phyloP scores from a whole-genome alignment of 2,113 vertebrate species.

The Gasterosteus nipponicus region DNA sequence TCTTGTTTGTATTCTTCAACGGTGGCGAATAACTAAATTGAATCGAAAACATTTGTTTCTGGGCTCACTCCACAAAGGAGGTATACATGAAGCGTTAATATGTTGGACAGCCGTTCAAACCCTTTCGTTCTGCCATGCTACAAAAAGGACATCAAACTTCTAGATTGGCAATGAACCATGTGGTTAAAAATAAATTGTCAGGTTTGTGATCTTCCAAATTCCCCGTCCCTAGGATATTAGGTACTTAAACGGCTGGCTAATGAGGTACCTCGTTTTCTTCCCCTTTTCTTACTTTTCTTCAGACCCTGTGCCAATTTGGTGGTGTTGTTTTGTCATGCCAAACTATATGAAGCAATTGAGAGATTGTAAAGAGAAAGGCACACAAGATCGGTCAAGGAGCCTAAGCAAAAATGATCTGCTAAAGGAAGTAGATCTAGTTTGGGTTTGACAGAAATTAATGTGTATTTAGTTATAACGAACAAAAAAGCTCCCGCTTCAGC shows the following conservation, averaged over 20 bases:
- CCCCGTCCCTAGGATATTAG: background rate
- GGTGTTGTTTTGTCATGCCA: background rate
- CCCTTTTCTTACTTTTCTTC: constrained; percentile 8
- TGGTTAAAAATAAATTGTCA: background rate
- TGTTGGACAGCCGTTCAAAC: background rate
- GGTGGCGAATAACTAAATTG: too few species aligned
- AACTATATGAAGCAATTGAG: background rate
- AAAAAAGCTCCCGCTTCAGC: background rate
- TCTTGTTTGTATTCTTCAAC: too few species aligned
- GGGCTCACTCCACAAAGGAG: background rate
- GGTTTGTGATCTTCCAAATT: background rate
- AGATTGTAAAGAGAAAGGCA: constrained; percentile 5
- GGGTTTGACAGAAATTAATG: background rate
- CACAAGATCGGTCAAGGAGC: constrained; percentile 1
- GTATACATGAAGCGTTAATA: background rate
- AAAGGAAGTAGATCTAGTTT: background rate
- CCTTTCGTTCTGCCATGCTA: background rate
- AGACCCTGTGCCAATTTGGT: background rate
- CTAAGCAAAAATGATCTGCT: constrained; percentile 20
- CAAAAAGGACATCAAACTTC: background rate
- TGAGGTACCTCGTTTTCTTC: background rate
- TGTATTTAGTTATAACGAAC: background rate
- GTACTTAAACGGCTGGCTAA: background rate
- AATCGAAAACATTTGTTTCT: too few species aligned
- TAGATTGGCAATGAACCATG: background rate